Evolutionary conservation across 2,797 vertebrate species (phyloP).

Genomic region (Scomberomorus guttatus): DNA sequence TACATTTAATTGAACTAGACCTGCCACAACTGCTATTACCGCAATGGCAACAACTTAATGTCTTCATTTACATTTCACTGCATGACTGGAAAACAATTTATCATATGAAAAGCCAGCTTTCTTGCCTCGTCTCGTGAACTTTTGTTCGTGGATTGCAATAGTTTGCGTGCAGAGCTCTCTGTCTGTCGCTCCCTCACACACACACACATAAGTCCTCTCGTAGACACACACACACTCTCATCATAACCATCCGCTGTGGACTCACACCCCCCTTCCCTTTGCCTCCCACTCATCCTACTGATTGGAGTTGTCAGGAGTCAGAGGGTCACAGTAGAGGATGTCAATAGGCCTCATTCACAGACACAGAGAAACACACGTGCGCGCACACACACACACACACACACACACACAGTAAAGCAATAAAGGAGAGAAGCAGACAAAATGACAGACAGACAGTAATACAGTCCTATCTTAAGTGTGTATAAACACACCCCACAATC

Average conservation of each 20-base stretch:
- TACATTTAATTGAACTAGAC: slow-evolving; percentile 1
- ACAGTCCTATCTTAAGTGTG: slow-evolving; percentile 60
- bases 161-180: slow-evolving; percentile 49
- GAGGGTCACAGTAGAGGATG: slow-evolving; percentile 78
- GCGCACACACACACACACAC: slow-evolving; percentile 17
- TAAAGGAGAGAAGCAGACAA: slow-evolving; percentile 47
- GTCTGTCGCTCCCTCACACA: slow-evolving; percentile 13
- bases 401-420: slow-evolving; percentile 4
- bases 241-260: slow-evolving; percentile 57
- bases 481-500: slow-evolving; percentile 70
- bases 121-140: slow-evolving; percentile 32
- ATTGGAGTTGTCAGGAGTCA: slow-evolving; percentile 82
- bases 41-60: neutral
- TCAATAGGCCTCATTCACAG: slow-evolving; percentile 76
- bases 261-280: slow-evolving; percentile 53
- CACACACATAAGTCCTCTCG: slow-evolving; percentile 22
- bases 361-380: slow-evolving; percentile 48
- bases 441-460: slow-evolving; percentile 61
- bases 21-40: neutral
- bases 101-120: slow-evolving; percentile 12
- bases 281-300: slow-evolving; percentile 73
- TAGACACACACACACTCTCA: slow-evolving; percentile 38
- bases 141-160: slow-evolving; percentile 32
- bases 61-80: slow-evolving; percentile 18
- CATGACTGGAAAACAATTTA: neutral